Base-by-base conservation (phyloP, 2,113 vertebrate species). In the Vimba vimba region DNA sequence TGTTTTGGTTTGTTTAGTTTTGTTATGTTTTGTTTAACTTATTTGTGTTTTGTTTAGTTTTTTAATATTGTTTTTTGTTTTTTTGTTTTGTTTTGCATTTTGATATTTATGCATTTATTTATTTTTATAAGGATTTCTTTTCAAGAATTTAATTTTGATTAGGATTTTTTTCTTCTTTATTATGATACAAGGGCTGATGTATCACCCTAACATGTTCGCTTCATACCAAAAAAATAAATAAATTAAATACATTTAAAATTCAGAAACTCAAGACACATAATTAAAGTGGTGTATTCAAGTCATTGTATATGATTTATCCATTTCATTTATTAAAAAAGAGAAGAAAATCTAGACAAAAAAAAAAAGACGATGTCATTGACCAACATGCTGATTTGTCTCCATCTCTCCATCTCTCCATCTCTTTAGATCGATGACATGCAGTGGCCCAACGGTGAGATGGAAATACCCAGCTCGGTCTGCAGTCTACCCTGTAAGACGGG, bases 381-480 rank as follows among this genome's bases (percentile, higher is more conserved):
- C 36, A 23, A 30, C 57, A 39, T 25, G 57, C 9, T 30, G 4
- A 52, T 71, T n/a, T 77, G 79, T 79, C 3, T 27, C 27, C 27
- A 19, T 30, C 45, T 33, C 12, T n/a, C n/a, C n/a, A n/a, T n/a
- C n/a, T n/a, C n/a, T n/a, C n/a, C n/a, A n/a, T n/a, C n/a, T 55
- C 47, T 73, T 39, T 91, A 99, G 97, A 91, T 96, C 0, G 96
- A 99, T 81, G 98, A 98, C 59, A 95, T 99, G 96, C 97, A 97
- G 91, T 99, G 98, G 98, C 95, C 96, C 0, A 93, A 88, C 12
- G 96, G 95, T 0, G 90, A 96, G 76, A 94, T 90, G 0, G 92
- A 97, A 52, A 91, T 96, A 1, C 98, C 97, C 0, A 64, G 92
- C 43, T 99, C 97, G 0, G 97, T 99, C 71, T 99, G 97, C 91